Percentiles rank a stretch among this genome's conserved stretches.
These are phyloP conservation scores for Phaethon lepturus DNA, from an alignment of 2,113 vertebrate species.

Conservation along the genomic window DNA sequence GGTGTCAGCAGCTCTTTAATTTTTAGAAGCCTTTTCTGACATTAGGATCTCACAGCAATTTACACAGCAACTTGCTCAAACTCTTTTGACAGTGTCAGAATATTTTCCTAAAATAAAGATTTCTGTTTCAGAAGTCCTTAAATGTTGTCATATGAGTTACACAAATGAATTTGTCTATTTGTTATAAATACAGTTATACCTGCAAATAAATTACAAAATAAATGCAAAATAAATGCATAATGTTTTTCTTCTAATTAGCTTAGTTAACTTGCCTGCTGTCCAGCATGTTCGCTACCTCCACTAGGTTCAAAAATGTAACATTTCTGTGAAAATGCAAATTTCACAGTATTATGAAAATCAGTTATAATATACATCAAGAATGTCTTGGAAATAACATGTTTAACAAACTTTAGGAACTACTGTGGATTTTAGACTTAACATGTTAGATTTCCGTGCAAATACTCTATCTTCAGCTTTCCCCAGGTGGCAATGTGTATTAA, in stretches of 20 bases:
- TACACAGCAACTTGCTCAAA: background rate
- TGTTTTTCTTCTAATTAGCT: background rate
- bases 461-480: constrained; percentile 42
- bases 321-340: background rate
- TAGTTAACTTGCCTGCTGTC: background rate
- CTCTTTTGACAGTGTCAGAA: background rate
- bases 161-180: background rate
- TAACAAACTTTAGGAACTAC: background rate
- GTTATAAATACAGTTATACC: background rate
- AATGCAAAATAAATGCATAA: background rate
- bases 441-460: background rate
- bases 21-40: constrained; percentile 57
- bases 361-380: background rate
- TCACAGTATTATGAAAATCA: background rate
- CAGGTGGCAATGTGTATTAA: constrained; percentile 56
- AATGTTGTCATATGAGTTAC: background rate
- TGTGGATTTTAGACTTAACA: background rate
- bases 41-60: background rate
- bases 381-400: background rate
- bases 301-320: background rate
- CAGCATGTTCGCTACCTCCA: background rate
- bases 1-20: constrained; percentile 74
- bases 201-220: background rate
- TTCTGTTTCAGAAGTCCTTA: background rate
- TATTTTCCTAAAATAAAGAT: background rate